Conservation (phyloP, 1,140 invertebrate species). For the Eriosoma lanigerum region DNA sequence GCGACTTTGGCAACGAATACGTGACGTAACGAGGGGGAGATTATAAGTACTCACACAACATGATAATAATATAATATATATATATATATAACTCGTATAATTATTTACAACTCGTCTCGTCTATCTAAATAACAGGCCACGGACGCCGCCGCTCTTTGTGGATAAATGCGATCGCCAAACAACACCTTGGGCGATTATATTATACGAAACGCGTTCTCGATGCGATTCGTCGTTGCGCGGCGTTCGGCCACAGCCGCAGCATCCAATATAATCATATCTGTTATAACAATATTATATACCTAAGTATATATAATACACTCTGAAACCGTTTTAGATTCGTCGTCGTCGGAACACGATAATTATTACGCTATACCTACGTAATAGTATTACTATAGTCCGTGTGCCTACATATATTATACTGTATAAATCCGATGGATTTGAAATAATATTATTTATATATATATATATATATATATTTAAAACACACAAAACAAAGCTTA, state of each 20-base stretch:
- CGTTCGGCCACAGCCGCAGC: not conserved
- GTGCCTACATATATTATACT: not conserved
- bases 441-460: too few species aligned
- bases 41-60: too few species aligned
- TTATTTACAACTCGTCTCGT: slow-evolving; percentile 33
- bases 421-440: not conserved
- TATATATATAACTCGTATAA: not conserved
- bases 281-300: not conserved
- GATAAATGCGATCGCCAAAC: slow-evolving; percentile 36
- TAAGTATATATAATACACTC: too few species aligned
- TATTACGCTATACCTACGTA: not conserved
- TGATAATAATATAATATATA: too few species aligned
- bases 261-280: too few species aligned
- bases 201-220: not conserved
- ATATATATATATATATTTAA: too few species aligned
- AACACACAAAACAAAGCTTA: too few species aligned
- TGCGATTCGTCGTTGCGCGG: not conserved
- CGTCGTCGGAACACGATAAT: slow-evolving; percentile 13
- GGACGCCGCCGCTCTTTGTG: slow-evolving; percentile 31
- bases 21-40: too few species aligned
- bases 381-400: not conserved
- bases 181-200: not conserved
- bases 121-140: slow-evolving; percentile 27
- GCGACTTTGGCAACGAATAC: too few species aligned
- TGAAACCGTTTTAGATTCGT: slow-evolving; percentile 11